These are phyloP conservation scores for Adelphocoris suturalis DNA, from an alignment of 2,888 invertebrate species.

Conservation along the genomic window DNA sequence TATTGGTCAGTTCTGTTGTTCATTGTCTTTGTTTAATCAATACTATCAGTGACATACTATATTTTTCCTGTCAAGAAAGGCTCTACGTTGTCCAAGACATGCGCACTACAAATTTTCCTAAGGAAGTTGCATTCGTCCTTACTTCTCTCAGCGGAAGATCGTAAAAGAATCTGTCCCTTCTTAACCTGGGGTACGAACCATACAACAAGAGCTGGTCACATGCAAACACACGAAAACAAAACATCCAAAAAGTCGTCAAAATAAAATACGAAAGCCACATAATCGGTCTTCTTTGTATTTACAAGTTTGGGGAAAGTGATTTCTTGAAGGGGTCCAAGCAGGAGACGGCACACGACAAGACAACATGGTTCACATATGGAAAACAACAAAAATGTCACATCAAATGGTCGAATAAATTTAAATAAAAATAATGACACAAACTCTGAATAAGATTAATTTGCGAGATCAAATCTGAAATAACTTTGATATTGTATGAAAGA, in stretches of 20 bases:
- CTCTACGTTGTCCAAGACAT: neutral
- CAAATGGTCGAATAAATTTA: too few relatives aligned
- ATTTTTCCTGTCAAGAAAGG: neutral
- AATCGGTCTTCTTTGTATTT: conserved; percentile 49
- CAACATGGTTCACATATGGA: neutral
- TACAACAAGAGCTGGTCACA: conserved; percentile 83
- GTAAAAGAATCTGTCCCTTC: conserved; percentile 89
- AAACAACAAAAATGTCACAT: too few relatives aligned
- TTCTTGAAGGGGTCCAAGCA: conserved; percentile 24
- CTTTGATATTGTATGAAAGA: too few relatives aligned
- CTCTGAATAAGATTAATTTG: too few relatives aligned
- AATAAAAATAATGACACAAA: too few relatives aligned
- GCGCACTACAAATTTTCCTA: neutral
- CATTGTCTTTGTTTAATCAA: too few relatives aligned
- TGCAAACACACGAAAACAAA: conserved; percentile 69
- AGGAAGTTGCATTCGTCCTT: conserved; percentile 79
- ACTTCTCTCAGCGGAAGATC: conserved; percentile 88
- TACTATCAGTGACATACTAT: too few relatives aligned
- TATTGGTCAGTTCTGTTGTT: too few relatives aligned
- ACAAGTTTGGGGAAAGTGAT: conserved; percentile 50
- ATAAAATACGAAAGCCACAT: conserved; percentile 8
- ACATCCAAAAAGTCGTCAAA: conserved; percentile 27
- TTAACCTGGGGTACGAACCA: conserved; percentile 86
- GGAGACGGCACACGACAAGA: conserved; percentile 8
- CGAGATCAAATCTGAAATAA: too few relatives aligned